A percentile compares a stretch with the other conserved stretches of the same genome.
Evolutionary conservation across 2,888 invertebrate genomes (phyloP).

Genomic region (Noctua janthina): DNA sequence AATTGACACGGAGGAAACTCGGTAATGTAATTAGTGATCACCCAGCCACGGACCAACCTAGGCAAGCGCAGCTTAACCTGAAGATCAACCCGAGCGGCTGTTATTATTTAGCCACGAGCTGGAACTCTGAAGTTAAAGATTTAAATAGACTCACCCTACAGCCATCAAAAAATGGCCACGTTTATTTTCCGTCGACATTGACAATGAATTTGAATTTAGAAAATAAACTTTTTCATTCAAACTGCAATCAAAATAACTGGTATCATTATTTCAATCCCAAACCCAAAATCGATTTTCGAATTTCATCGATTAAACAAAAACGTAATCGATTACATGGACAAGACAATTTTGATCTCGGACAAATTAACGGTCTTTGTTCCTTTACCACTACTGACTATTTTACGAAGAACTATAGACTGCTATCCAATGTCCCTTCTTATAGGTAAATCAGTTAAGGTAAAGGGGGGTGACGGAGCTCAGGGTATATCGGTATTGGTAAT

Average conservation of each 20-base stretch:
- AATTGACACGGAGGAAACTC: too few species aligned
- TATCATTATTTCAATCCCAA: constrained; percentile 38
- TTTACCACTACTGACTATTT: constrained; percentile 61
- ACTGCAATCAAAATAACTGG: constrained; percentile 43
- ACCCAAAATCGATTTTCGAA: constrained; percentile 12
- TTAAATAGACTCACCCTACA: neutral
- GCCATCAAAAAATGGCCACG: neutral
- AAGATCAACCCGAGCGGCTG: too few species aligned
- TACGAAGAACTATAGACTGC: constrained; percentile 58
- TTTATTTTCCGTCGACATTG: neutral
- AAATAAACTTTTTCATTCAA: neutral
- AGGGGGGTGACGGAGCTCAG: constrained; percentile 66
- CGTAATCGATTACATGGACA: constrained; percentile 75
- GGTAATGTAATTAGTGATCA: too few species aligned
- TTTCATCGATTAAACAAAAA: constrained; percentile 61
- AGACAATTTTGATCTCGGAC: constrained; percentile 73
- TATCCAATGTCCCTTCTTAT: neutral
- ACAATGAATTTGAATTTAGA: neutral
- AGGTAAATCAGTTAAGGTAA: neutral
- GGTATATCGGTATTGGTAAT: constrained; percentile 73
- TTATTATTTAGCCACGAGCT: too few species aligned
- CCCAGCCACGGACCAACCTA: too few species aligned
- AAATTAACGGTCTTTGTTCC: constrained; percentile 77
- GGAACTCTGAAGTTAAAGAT: neutral
- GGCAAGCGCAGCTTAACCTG: too few species aligned